A percentile compares a stretch with the other conserved stretches of the same genome.
These are phyloP conservation scores for Eriocheir sinensis DNA, from an alignment of 1,140 invertebrate species.

Conservation along the genomic window DNA sequence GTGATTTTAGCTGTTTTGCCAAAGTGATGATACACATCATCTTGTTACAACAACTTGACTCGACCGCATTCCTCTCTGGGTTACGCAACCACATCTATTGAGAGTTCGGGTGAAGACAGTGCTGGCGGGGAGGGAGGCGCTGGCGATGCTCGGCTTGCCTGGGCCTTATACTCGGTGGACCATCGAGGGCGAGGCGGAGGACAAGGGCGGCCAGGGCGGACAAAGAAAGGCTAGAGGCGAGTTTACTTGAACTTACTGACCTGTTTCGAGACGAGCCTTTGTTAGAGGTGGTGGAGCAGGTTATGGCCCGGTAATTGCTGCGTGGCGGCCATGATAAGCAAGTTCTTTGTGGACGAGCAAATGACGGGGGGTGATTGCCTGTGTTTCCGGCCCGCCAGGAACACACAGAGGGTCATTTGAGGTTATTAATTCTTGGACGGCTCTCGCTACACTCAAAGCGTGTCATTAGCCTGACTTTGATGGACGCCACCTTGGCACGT, in stretches of 20 bases:
- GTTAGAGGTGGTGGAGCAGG: not conserved
- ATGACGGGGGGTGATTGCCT: not conserved
- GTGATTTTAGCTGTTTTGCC: constrained; percentile 43
- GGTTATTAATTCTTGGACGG: not conserved
- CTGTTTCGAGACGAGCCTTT: not conserved
- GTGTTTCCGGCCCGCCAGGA: not conserved
- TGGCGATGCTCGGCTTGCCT: not conserved
- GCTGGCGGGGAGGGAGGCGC: not conserved
- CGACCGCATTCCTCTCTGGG: constrained; percentile 35
- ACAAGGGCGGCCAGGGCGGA: not conserved
- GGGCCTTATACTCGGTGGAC: not conserved
- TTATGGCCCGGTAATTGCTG: not conserved
- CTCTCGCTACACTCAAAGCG: not conserved
- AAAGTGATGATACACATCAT: constrained; percentile 38
- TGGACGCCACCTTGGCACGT: not conserved
- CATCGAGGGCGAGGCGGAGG: not conserved
- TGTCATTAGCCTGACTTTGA: constrained; percentile 5
- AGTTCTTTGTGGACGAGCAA: not conserved
- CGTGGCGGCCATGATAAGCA: not conserved
- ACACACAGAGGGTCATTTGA: not conserved
- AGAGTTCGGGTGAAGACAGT: not conserved
- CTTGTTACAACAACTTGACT: constrained; percentile 27
- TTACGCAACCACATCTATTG: not conserved
- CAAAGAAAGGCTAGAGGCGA: constrained; percentile 2
- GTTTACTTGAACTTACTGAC: constrained; percentile 13